Base-by-base conservation (phyloP, 2,888 invertebrate genomes). In the Troides aeacus region DNA sequence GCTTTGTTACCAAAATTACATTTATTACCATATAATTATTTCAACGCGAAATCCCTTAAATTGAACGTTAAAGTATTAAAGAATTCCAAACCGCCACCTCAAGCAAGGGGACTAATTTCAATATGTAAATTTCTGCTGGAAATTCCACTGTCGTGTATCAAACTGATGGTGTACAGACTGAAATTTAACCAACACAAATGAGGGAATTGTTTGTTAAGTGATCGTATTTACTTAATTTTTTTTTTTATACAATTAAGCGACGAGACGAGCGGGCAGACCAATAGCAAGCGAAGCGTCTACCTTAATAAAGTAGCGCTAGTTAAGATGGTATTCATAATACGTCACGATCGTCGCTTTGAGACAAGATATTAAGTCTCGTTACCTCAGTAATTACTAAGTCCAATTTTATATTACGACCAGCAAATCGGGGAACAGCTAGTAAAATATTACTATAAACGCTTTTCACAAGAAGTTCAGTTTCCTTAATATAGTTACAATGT, bases 91-190 rank as follows among this genome's bases (percentile, higher is more conserved):
- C 57, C 39, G 60, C 39, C 69, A 68, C 71, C 68, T 57, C 46
- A 64, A 72, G 65, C 68, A 69, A 69, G 71, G 46, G 75, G 81
- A 75, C 80, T 80, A 81, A 81, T 86, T 85, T 85, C 79, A 82
- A 81, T 82, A 86, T 86, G 86, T 83, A 84, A 86, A 86, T 84
- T 39, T 78, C 71, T 70, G 75, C 74, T 67, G 72, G 74, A 73
- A 76, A 82, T 81, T 79, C 78, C 78, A 77, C 76, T 78, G 76
- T 71, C 66, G 68, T 70, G 74, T 76, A 79, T 78, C 74, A 77
- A 76, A 74, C 74, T 82, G 84, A 85, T 85, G 79, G 81, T 78
- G 77, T 78, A 78, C 77, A 84, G 84, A 53, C 36, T 58, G 66
- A 69, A 57, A 69, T 68, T 74, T 63, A 73, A 66, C 73, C 36